Conservation (phyloP, 2,888 invertebrate genomes). For the Athalia circularis region DNA sequence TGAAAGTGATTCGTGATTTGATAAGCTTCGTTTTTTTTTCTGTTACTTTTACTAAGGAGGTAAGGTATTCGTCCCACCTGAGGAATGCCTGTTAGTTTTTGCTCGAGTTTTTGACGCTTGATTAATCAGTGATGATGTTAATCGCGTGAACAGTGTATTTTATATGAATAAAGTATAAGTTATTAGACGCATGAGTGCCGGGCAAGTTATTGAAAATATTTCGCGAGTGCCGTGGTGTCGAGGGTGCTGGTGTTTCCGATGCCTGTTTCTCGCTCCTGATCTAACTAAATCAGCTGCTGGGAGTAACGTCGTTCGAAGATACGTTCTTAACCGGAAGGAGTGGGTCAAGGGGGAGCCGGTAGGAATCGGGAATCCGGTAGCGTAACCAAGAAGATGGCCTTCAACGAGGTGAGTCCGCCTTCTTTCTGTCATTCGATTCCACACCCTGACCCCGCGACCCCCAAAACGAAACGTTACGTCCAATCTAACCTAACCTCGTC, state of each 20-base stretch:
- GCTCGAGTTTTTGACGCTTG: constrained; percentile 19
- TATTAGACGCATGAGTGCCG: constrained; percentile 70
- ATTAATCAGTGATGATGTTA: constrained; percentile 24
- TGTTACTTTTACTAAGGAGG: neutral
- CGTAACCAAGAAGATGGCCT: constrained; percentile 79
- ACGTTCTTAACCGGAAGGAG: constrained; percentile 60
- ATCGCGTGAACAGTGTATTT: constrained; percentile 19
- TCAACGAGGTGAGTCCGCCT: constrained; percentile 83
- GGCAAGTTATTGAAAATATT: constrained; percentile 61
- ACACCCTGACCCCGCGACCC: constrained; percentile 65
- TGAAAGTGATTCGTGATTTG: neutral
- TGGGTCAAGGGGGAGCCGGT: constrained; percentile 72
- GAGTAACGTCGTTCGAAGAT: constrained; percentile 53
- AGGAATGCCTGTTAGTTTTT: constrained; percentile 53
- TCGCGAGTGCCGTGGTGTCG: constrained; percentile 47
- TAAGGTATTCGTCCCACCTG: constrained; percentile 54
- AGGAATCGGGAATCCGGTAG: constrained; percentile 69
- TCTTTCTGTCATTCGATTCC: constrained; percentile 53
- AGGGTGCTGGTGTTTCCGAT: constrained; percentile 56
- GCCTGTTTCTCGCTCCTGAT: constrained; percentile 52
- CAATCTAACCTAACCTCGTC: constrained; percentile 64
- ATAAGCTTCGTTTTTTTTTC: neutral
- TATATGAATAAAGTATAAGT: constrained; percentile 13
- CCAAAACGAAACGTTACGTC: constrained; percentile 55
- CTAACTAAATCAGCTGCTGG: constrained; percentile 58